A percentile compares a stretch with the other conserved stretches of the same genome.
Conservation (phyloP, 2,888 invertebrate species). For the Fabriciana adippe region DNA sequence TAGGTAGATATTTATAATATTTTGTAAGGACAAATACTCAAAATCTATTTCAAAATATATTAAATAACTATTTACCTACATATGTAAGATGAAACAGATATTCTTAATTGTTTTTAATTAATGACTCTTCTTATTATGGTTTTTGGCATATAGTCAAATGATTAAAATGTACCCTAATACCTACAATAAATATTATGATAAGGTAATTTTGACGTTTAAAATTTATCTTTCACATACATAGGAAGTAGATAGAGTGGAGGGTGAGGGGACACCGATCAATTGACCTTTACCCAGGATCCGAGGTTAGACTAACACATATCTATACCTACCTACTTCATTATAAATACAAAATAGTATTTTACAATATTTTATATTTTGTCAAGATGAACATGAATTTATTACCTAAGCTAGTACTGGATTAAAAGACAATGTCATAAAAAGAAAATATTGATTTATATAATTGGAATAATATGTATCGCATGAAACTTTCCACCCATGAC, state of each 20-base stretch:
- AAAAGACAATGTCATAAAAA: neutral
- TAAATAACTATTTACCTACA: conserved; percentile 25
- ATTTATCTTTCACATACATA: conserved; percentile 1
- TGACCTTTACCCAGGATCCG: conserved; percentile 22
- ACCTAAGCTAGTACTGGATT: neutral
- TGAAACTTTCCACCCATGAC: neutral
- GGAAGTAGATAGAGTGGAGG: conserved; percentile 13
- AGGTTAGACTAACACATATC: conserved; percentile 7
- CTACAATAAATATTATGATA: too few species aligned
- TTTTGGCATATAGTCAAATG: too few species aligned
- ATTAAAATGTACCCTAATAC: too few species aligned
- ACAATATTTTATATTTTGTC: neutral
- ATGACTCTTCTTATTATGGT: too few species aligned
- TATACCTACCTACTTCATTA: neutral
- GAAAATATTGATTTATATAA: too few species aligned
- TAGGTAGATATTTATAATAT: conserved; percentile 5
- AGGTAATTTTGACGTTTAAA: neutral
- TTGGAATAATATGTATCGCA: too few species aligned
- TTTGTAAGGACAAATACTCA: neutral
- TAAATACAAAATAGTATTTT: neutral
- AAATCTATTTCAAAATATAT: conserved; percentile 13
- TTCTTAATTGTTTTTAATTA: too few species aligned
- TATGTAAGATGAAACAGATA: neutral
- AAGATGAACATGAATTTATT: neutral
- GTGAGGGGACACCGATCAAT: conserved; percentile 11